phyloP scores from a whole-genome alignment of 2,113 vertebrate species.

The Heteronetta atricapilla region DNA sequence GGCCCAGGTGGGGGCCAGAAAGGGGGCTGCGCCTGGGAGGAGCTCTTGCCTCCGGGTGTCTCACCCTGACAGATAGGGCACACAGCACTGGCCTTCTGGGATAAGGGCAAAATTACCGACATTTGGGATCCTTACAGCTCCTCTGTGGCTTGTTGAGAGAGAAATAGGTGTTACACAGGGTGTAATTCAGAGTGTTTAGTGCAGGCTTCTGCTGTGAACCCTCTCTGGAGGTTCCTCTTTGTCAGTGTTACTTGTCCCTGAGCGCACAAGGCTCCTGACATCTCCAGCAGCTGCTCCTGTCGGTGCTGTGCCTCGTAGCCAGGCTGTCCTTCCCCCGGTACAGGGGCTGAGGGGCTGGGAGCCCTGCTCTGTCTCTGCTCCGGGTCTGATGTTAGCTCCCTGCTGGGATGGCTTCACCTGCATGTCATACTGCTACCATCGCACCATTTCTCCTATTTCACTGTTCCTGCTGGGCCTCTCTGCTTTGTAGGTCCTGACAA shows the following conservation, averaged over 20 bases:
- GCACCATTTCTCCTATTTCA: not conserved
- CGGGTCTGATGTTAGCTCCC: not conserved
- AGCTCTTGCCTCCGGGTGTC: not conserved
- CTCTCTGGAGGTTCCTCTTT: not conserved
- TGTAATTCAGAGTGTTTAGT: not conserved
- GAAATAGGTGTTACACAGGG: not conserved
- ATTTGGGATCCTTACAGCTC: not conserved
- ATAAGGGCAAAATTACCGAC: not conserved
- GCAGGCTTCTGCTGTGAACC: not conserved
- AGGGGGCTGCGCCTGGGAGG: rapidly evolving
- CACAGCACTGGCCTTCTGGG: not conserved
- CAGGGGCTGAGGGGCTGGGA: not conserved
- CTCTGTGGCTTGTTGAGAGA: not conserved
- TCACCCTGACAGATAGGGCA: not conserved
- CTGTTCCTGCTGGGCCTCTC: not conserved
- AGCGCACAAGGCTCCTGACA: not conserved
- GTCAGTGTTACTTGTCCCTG: not conserved
- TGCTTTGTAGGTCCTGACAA: not conserved
- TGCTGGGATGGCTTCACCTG: not conserved
- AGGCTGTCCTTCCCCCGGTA: not conserved
- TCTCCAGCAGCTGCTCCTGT: not conserved
- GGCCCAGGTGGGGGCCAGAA: rapidly evolving
- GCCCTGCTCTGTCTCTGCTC: not conserved
- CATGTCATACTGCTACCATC: not conserved
- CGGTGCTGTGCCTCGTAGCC: not conserved